Conservation (phyloP, 2,113 vertebrate genomes). For the Anarhynchus alexandrinus region DNA sequence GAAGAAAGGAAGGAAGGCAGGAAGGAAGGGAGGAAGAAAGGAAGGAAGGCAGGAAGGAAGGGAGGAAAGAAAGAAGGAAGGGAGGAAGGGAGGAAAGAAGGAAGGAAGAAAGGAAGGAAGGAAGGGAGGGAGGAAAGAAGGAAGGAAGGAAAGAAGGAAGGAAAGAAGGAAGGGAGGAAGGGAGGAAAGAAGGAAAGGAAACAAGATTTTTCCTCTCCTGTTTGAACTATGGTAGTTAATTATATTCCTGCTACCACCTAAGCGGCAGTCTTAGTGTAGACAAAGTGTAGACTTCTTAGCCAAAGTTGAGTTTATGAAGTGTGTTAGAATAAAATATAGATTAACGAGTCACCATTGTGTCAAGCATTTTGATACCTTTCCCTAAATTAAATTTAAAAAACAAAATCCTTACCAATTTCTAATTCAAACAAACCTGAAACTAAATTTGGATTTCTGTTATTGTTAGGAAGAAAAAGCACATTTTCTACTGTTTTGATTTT, state of each 20-base stretch:
- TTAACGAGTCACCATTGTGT: not conserved
- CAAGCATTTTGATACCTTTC: not conserved
- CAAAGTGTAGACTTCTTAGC: not conserved
- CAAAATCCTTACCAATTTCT: not conserved
- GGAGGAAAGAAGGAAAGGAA: not conserved
- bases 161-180: not conserved
- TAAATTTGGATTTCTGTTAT: not conserved
- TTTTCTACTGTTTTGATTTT: not conserved
- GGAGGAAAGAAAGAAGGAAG: not conserved
- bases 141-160: too few species aligned
- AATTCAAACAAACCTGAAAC: not conserved
- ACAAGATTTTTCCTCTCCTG: not conserved
- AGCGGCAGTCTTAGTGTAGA: not conserved
- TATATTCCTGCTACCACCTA: not conserved
- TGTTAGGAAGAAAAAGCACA: fast-evolving
- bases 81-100: not conserved
- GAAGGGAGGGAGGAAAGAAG: too few species aligned
- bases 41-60: not conserved
- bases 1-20: too few species aligned
- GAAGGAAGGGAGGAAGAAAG: not conserved
- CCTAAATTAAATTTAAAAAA: not conserved
- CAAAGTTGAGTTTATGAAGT: too few species aligned
- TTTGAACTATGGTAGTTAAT: not conserved
- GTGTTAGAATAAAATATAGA: not conserved
- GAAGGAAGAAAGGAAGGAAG: too few species aligned